Base-by-base conservation (phyloP, 2,113 vertebrate genomes). In the Dromiciops gliroides region DNA sequence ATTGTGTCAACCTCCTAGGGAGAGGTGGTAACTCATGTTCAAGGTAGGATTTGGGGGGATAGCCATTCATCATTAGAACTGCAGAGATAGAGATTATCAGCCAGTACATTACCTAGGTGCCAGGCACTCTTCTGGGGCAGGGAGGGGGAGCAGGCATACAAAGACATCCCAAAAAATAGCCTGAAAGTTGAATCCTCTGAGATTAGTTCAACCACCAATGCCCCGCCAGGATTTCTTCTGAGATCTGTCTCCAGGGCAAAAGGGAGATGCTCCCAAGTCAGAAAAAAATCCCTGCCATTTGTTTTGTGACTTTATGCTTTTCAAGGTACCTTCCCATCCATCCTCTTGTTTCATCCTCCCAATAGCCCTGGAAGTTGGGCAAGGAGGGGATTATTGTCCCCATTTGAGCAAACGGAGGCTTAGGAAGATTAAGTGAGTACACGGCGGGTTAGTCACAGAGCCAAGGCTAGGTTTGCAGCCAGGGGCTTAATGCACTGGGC, bases 251-350 rank as follows among this genome's bases (percentile, higher is more conserved):
- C 75, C 90, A 89, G 92, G n/a, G 6, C n/a, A n/a, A n/a, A 16
- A 75, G 67, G 89, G 28, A 98, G 91, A 53, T 94, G 48, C 93
- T 97, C 93, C 97, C 91, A 96, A 92, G 89, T 90, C 50, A 93
- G 75, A 96, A 49, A 96, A 50, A 92, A 96, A 97, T 97, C 95
- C 48, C 91, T 97, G 88, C 95, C 94, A 95, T 97, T 97, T 96
- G 89, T 96, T 95, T 96, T 91, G 92, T 96, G 93, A 94, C 94
- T 92, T 97, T 97, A 94, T 93, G 95, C 93, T 96, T 96, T 95
- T 60, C 96, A 95, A 92, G 95, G 89, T 51, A 93, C 93, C 89
- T 94, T 96, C 95, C 90, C 89, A 92, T 95, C 90, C 90, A 96
- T 95, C 92, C 51, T 95, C 91, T 95, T 93, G 67, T n/a, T 22